These are phyloP conservation scores for Thecophora atra DNA, from an alignment of 2,888 invertebrate species.

Conservation along the genomic window DNA sequence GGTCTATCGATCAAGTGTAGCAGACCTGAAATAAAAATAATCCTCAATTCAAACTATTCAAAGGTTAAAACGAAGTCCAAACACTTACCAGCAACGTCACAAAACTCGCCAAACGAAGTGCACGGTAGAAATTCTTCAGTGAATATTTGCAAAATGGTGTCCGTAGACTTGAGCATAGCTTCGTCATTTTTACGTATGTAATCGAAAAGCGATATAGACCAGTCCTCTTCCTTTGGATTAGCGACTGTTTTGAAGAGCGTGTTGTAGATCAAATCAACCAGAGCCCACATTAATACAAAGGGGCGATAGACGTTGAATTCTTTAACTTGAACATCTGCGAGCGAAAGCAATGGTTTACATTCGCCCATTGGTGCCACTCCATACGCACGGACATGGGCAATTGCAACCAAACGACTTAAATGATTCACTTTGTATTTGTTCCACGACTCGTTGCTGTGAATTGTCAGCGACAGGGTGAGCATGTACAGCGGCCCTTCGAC, in stretches of 20 bases:
- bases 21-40: slow-evolving; percentile 52
- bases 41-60: slow-evolving; percentile 47
- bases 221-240: slow-evolving; percentile 82
- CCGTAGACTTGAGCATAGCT: slow-evolving; percentile 85
- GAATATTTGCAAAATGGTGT: slow-evolving; percentile 81
- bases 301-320: slow-evolving; percentile 86
- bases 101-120: slow-evolving; percentile 89
- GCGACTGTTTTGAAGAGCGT: slow-evolving; percentile 86
- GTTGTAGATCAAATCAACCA: slow-evolving; percentile 85
- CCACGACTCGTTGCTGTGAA: slow-evolving; percentile 85
- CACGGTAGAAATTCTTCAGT: slow-evolving; percentile 91
- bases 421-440: slow-evolving; percentile 74
- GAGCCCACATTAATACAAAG: slow-evolving; percentile 83
- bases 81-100: slow-evolving; percentile 82
- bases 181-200: slow-evolving; percentile 95
- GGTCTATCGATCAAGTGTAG: slow-evolving; percentile 63
- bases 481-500: slow-evolving; percentile 94
- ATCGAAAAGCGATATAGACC: slow-evolving; percentile 90
- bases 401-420: slow-evolving; percentile 78
- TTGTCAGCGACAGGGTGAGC: slow-evolving; percentile 80
- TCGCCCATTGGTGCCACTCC: slow-evolving; percentile 69
- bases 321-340: slow-evolving; percentile 68
- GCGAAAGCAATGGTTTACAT: slow-evolving; percentile 67
- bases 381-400: slow-evolving; percentile 85
- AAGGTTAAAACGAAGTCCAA: neutral